Conservation (phyloP, 2,113 vertebrate genomes). For the Emberiza fucata region DNA sequence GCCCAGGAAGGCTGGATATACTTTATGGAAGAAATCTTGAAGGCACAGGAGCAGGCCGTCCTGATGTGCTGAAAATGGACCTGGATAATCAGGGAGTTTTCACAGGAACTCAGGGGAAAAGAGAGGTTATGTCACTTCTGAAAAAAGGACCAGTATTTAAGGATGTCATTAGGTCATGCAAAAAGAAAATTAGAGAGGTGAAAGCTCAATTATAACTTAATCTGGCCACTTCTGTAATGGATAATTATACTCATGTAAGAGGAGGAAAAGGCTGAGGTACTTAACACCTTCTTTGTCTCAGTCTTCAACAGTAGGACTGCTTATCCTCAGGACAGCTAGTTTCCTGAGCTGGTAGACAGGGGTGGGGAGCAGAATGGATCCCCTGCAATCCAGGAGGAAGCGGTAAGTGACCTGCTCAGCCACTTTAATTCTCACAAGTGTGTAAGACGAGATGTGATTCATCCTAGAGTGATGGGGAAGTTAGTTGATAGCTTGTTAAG, state of each 20-base stretch:
- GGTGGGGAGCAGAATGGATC: not conserved
- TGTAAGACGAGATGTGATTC: not conserved
- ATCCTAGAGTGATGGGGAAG: not conserved
- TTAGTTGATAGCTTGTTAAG: not conserved
- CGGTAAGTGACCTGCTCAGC: not conserved
- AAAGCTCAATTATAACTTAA: not conserved
- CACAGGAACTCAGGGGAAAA: not conserved
- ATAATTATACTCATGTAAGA: not conserved
- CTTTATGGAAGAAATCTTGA: not conserved
- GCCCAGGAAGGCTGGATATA: not conserved
- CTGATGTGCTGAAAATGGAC: not conserved
- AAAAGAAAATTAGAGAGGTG: not conserved
- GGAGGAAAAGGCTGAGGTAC: not conserved
- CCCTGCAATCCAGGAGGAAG: not conserved
- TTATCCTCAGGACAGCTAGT: not conserved
- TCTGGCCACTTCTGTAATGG: not conserved
- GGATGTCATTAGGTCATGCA: not conserved
- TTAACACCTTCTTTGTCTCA: not conserved
- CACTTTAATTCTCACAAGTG: not conserved
- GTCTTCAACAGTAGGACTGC: not conserved
- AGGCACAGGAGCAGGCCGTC: rapidly evolving
- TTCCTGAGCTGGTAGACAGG: not conserved
- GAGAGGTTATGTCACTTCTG: not conserved
- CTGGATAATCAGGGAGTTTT: not conserved
- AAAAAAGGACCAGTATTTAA: not conserved